These are phyloP conservation scores for Lanius collurio DNA, from an alignment of 2,113 vertebrate genomes.

Conservation along the genomic window DNA sequence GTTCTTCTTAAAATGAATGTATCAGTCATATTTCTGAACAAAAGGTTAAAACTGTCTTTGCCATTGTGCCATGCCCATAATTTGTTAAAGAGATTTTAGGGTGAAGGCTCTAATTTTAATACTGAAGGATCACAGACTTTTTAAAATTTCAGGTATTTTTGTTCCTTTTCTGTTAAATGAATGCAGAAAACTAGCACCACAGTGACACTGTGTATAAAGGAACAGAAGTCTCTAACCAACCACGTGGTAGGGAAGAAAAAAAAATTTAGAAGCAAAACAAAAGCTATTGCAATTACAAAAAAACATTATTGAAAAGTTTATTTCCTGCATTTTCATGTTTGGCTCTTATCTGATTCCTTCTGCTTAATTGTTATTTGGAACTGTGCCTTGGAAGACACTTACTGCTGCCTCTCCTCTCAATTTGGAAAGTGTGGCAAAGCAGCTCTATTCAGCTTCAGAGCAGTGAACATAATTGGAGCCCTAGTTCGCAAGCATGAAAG, in stretches of 20 bases:
- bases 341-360: slow-evolving; percentile 53
- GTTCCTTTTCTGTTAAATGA: not conserved
- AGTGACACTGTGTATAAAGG: not conserved
- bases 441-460: slow-evolving; percentile 65
- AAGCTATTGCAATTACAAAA: slow-evolving; percentile 49
- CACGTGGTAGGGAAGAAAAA: not conserved
- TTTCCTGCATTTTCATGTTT: slow-evolving; percentile 47
- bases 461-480: slow-evolving; percentile 61
- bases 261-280: not conserved
- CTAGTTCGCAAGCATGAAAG: slow-evolving; percentile 54
- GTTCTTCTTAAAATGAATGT: not conserved
- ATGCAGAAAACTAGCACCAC: not conserved
- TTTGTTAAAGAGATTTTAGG: not conserved
- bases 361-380: slow-evolving; percentile 62
- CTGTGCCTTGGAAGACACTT: slow-evolving; percentile 40
- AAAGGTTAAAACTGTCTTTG: not conserved
- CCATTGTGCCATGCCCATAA: not conserved
- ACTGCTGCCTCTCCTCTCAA: slow-evolving; percentile 33
- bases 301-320: slow-evolving; percentile 46
- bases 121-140: not conserved
- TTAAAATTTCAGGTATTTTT: not conserved
- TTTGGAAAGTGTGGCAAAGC: slow-evolving; percentile 61
- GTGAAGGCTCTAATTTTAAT: not conserved
- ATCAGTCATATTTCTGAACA: not conserved
- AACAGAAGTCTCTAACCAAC: not conserved